phyloP scores from a whole-genome alignment of 2,888 invertebrate species.

The Drosophila anomalata region DNA sequence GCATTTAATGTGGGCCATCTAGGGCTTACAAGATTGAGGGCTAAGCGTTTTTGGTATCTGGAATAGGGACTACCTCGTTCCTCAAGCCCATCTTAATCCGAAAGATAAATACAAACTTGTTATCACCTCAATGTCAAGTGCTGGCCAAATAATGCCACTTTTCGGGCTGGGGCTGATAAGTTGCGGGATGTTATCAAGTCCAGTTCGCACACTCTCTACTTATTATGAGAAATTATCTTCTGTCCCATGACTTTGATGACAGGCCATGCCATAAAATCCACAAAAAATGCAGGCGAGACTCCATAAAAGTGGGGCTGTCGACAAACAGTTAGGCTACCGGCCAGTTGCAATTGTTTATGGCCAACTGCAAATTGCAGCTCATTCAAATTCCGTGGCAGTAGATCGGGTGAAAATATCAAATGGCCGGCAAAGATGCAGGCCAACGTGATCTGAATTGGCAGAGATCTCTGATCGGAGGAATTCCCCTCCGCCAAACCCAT shows the following conservation, averaged over 20 bases:
- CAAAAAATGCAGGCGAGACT: conserved; percentile 1
- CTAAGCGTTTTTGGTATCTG: conserved; percentile 1
- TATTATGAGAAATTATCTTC: conserved; percentile 70
- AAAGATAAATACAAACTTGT: conserved; percentile 49
- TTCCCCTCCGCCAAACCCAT: background rate
- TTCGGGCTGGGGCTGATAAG: conserved; percentile 39
- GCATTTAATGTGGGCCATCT: conserved; percentile 9
- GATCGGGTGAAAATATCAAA: conserved; percentile 26
- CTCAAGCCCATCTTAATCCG: conserved; percentile 42
- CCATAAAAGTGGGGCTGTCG: background rate
- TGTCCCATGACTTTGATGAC: conserved; percentile 47
- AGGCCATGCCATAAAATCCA: background rate
- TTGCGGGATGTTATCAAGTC: conserved; percentile 16
- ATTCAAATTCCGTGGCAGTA: conserved; percentile 20
- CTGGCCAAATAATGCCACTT: conserved; percentile 7
- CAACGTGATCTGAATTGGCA: conserved; percentile 20
- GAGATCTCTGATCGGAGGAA: background rate
- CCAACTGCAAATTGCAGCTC: background rate
- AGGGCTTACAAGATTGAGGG: conserved; percentile 11
- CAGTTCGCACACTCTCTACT: conserved; percentile 54
- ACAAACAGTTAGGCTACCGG: conserved; percentile 13
- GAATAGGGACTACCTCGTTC: conserved; percentile 34
- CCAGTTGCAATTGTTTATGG: conserved; percentile 1
- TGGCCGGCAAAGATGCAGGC: conserved; percentile 11
- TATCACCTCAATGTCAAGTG: conserved; percentile 28